Evolutionary conservation across 2,797 vertebrate genomes (phyloP).

Genomic region (Mormyrops boulengeri): DNA sequence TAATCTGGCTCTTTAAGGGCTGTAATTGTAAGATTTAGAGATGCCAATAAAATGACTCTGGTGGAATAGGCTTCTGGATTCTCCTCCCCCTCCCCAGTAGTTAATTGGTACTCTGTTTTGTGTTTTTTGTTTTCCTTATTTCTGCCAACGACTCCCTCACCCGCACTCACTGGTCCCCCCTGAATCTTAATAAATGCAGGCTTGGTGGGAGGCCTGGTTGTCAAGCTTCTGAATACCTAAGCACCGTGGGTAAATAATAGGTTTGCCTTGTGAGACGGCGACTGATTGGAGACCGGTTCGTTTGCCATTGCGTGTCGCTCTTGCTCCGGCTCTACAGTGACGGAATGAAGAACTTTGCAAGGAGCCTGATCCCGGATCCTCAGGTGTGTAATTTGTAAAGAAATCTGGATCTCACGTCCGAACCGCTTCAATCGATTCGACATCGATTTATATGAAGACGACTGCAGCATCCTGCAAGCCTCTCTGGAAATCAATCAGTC

Average conservation of each 20-base stretch:
- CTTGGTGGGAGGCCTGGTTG: conserved; percentile 49
- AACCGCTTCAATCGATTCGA: not conserved
- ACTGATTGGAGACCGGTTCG: not conserved
- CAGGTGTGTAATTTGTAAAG: not conserved
- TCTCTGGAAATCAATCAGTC: not conserved
- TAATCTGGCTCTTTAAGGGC: conserved; percentile 57
- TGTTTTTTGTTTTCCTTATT: conserved; percentile 23
- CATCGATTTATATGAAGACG: not conserved
- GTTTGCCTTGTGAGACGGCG: not conserved
- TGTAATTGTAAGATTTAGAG: conserved; percentile 57
- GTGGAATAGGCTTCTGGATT: conserved; percentile 47
- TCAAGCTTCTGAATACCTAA: conserved; percentile 46
- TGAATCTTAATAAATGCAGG: conserved; percentile 42
- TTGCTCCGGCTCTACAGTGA: not conserved
- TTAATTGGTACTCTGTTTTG: conserved; percentile 60
- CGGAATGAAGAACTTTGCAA: not conserved
- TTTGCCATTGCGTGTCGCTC: not conserved
- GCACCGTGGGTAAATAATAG: not conserved
- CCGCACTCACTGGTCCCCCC: conserved; percentile 41
- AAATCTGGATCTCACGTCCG: not conserved
- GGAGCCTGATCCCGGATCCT: not conserved
- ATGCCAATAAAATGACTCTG: conserved; percentile 44
- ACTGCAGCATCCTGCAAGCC: not conserved
- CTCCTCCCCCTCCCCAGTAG: conserved; percentile 56
- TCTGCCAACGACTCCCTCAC: conserved; percentile 47